Base-by-base conservation (phyloP, 2,113 vertebrate genomes). In the Rhynchomys soricoides region DNA sequence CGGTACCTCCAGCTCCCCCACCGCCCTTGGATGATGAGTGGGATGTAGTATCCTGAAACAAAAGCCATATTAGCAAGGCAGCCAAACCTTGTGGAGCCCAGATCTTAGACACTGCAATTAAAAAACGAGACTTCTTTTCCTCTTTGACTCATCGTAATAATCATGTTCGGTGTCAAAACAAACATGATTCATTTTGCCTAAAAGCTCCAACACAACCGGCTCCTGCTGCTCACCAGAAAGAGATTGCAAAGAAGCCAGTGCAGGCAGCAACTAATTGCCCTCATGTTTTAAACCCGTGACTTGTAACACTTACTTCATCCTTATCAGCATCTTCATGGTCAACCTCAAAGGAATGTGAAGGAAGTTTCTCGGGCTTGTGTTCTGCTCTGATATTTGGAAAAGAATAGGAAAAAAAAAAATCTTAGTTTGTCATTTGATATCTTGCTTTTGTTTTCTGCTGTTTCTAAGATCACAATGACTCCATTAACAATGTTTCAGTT, bases 281-380 rank as follows among this genome's bases (percentile, higher is more conserved):
- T 95, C 87, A 40, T 57, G 93, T 79, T 97, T 88, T 77, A 97
- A 57, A 78, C 85, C 90, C 50, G 86, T 73, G 7, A 34, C 37
- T 75, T 29, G 45, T 66, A 0, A 0, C 55, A 97, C 99, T 98
- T 98, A 99, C 99, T 98, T 99, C 99, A 98, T 99, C 99, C 95
- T 99, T 99, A 98, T 99, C 99, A 95, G 99, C 98, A 86, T 99
- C 99, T 98, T 99, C 99, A 97, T 99, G 99, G 98, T 99, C 99
- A 4, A 99, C 99, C 99, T 99, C 99, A 98, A 99, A 99, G 81
- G 99, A 99, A 98, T 99, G 99, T 8, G 99, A 99, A 24, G 99
- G 99, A 96, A 99, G 98, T 98, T 99, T 99, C 97, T 99, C 99
- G 96, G 99, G 98, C 98, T 98, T 99, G 97, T 98, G 99, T 95